Evolutionary conservation across 2,113 vertebrate species (phyloP).

Genomic region (Eptesicus fuscus): DNA sequence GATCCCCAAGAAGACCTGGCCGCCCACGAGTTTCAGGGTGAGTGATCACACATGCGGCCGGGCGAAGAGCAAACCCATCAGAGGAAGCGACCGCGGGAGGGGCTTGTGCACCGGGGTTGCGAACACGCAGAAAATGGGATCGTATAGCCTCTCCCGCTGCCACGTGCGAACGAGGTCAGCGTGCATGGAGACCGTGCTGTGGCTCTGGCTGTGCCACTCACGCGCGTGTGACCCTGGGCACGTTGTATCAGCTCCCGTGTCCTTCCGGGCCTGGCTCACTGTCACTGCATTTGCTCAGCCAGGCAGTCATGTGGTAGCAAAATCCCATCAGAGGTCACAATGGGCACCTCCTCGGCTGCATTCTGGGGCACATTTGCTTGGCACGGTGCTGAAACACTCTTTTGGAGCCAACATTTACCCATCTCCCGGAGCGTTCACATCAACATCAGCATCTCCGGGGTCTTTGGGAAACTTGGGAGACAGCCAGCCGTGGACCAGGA

Average conservation of each 20-base stretch:
- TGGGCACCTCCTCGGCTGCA: not conserved
- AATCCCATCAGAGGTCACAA: not conserved
- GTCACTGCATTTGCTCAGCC: not conserved
- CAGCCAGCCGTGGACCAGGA: not conserved
- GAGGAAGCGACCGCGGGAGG: not conserved
- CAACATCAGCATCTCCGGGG: not conserved
- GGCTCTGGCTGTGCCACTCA: not conserved
- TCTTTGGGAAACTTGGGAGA: not conserved
- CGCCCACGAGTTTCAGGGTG: conserved; percentile 86
- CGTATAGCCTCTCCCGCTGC: accelerated
- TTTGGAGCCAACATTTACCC: not conserved
- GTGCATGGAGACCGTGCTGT: accelerated
- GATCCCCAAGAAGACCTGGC: conserved; percentile 87
- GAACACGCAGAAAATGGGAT: not conserved
- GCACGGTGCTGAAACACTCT: not conserved
- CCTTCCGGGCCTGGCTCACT: not conserved
- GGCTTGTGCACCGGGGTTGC: not conserved
- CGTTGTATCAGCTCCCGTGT: accelerated
- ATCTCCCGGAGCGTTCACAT: not conserved
- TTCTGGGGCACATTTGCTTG: not conserved
- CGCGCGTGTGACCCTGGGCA: not conserved
- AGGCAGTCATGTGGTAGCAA: not conserved
- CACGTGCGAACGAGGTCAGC: accelerated
- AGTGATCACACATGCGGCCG: not conserved
- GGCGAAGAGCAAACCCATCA: not conserved